Conservation (phyloP, 1,140 invertebrate species). For the Amyelois transitella region DNA sequence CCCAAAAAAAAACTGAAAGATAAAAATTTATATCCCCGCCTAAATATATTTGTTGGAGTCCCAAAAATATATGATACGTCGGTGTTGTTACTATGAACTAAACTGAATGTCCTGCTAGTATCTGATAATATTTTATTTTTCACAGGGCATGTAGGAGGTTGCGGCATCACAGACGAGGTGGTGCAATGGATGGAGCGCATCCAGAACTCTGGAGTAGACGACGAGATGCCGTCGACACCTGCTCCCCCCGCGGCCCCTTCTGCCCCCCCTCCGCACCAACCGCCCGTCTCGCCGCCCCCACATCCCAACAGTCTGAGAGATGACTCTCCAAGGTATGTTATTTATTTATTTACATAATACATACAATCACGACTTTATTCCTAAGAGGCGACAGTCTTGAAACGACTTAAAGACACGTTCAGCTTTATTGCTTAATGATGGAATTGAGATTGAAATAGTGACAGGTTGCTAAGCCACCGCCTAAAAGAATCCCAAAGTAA, state of each 20-base stretch:
- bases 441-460: too few relatives aligned
- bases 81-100: too few relatives aligned
- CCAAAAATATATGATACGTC: too few relatives aligned
- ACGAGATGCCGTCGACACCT: slow-evolving; percentile 65
- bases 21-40: too few relatives aligned
- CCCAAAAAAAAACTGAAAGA: too few relatives aligned
- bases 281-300: slow-evolving; percentile 36
- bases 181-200: slow-evolving; percentile 94
- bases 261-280: slow-evolving; percentile 26
- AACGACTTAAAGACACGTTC: not conserved
- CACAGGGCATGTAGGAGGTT: slow-evolving; percentile 86
- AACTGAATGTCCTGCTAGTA: too few relatives aligned
- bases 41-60: too few relatives aligned
- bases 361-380: too few relatives aligned
- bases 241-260: slow-evolving; percentile 24
- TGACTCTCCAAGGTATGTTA: slow-evolving; percentile 49
- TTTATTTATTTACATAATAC: too few relatives aligned
- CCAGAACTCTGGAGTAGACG: slow-evolving; percentile 88
- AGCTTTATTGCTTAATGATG: too few relatives aligned
- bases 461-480: too few relatives aligned
- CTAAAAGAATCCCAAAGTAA: too few relatives aligned
- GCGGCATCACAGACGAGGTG: slow-evolving; percentile 90
- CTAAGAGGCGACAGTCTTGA: not conserved
- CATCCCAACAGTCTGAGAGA: slow-evolving; percentile 66
- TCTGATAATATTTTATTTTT: slow-evolving; percentile 4